A percentile compares a stretch with the other conserved stretches of the same genome.
Evolutionary conservation across 1,140 invertebrate genomes (phyloP).

Genomic region (Drosophila tristis): DNA sequence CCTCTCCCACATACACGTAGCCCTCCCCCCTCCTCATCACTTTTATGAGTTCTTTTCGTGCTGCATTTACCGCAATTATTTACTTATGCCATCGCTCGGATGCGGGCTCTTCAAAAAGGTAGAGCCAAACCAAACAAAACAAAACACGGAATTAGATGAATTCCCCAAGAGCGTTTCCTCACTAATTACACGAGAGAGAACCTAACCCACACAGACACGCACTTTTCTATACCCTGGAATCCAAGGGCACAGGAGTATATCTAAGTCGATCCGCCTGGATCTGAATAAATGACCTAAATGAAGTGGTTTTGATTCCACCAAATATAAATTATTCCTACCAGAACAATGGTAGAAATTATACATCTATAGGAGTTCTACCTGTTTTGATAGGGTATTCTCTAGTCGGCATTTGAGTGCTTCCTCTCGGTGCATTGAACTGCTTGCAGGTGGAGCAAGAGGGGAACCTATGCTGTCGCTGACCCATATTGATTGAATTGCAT

Average conservation of each 20-base stretch:
- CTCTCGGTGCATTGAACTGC: slow-evolving; percentile 51
- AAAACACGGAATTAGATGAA: slow-evolving; percentile 3
- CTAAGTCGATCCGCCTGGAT: too few species aligned
- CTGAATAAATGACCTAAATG: too few species aligned
- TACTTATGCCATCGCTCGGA: slow-evolving; percentile 27
- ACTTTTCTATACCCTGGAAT: too few species aligned
- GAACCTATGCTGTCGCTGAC: slow-evolving; percentile 39
- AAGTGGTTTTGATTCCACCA: too few species aligned
- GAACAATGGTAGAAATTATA: too few species aligned
- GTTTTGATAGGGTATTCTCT: too few species aligned
- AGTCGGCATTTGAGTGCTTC: background rate
- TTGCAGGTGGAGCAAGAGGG: slow-evolving; percentile 44
- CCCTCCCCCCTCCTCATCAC: background rate
- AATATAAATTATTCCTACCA: too few species aligned
- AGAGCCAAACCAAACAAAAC: slow-evolving; percentile 6
- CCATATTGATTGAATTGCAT: slow-evolving; percentile 51
- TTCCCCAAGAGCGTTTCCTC: slow-evolving; percentile 10
- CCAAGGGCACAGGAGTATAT: too few species aligned
- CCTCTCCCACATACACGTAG: background rate
- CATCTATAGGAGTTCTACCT: too few species aligned
- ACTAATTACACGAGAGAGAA: slow-evolving; percentile 13
- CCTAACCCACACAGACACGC: background rate
- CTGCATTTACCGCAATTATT: slow-evolving; percentile 56
- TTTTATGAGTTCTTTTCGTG: slow-evolving; percentile 31
- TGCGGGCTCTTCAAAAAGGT: slow-evolving; percentile 42